These are phyloP conservation scores for Aythya baeri DNA, from an alignment of 2,113 vertebrate species.

Conservation along the genomic window DNA sequence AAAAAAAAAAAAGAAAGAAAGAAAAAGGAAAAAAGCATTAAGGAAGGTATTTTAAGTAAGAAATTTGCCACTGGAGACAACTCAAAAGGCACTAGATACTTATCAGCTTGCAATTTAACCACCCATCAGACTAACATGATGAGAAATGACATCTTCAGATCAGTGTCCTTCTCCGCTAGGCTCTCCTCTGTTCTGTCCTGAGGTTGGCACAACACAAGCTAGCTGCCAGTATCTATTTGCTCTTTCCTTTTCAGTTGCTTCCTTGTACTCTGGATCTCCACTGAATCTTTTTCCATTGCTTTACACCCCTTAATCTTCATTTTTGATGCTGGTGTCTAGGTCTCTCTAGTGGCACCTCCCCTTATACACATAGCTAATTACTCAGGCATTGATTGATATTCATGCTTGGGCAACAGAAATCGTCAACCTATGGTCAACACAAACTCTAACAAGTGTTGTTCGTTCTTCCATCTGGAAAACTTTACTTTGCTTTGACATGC, in stretches of 20 bases:
- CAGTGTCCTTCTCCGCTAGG: not conserved
- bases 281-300: not conserved
- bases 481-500: not conserved
- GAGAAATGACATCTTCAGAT: not conserved
- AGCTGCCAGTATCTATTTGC: not conserved
- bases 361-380: not conserved
- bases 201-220: not conserved
- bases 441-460: constrained; percentile 1
- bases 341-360: not conserved
- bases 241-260: not conserved
- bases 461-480: not conserved
- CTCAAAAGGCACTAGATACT: not conserved
- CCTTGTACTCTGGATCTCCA: not conserved
- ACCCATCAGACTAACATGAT: not conserved
- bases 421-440: not conserved
- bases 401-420: not conserved
- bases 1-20: too few species aligned
- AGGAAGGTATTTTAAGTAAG: not conserved
- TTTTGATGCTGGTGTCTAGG: not conserved
- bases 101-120: not conserved
- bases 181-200: not conserved
- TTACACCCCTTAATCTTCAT: not conserved
- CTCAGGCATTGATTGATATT: not conserved
- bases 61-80: not conserved
- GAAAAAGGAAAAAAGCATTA: not conserved